Percentiles rank a stretch among this genome's conserved stretches.
Conservation (phyloP, 2,113 vertebrate genomes). For the Picathartes gymnocephalus region DNA sequence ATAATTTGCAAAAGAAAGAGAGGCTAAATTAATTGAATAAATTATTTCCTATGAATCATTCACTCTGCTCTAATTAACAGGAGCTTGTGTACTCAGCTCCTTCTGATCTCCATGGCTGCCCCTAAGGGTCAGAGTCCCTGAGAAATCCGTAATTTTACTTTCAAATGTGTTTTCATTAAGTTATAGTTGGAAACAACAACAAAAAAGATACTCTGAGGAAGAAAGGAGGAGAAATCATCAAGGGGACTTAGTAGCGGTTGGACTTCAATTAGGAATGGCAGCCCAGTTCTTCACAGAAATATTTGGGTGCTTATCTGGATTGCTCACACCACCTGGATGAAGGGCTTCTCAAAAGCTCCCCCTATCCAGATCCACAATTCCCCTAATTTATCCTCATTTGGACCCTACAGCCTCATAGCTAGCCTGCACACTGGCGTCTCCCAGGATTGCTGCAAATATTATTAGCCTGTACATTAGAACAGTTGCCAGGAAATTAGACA, state of each 20-base stretch:
- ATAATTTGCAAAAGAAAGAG: constrained; percentile 46
- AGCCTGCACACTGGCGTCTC: not conserved
- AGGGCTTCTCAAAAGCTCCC: not conserved
- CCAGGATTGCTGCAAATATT: constrained; percentile 11
- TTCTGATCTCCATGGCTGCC: constrained; percentile 45
- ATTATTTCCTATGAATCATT: constrained; percentile 63
- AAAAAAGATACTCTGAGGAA: not conserved
- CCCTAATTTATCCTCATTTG: constrained; percentile 15
- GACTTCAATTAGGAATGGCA: not conserved
- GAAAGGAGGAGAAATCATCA: constrained; percentile 2
- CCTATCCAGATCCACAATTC: not conserved
- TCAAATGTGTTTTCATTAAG: constrained; percentile 60
- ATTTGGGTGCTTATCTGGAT: not conserved
- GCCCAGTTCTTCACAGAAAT: not conserved
- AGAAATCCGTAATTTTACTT: constrained; percentile 61
- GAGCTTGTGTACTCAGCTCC: constrained; percentile 33
- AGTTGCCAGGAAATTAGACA: constrained; percentile 43
- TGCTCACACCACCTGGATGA: not conserved
- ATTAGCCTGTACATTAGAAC: constrained; percentile 1
- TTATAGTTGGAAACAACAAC: constrained; percentile 33
- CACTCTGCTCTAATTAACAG: constrained; percentile 60
- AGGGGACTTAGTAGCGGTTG: not conserved
- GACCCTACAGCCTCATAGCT: not conserved
- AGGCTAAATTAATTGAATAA: constrained; percentile 60
- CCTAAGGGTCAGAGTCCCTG: constrained; percentile 50